A percentile compares a stretch with the other conserved stretches of the same genome.
Conservation (phyloP, 2,888 invertebrate species). For the Drosophila anceps region DNA sequence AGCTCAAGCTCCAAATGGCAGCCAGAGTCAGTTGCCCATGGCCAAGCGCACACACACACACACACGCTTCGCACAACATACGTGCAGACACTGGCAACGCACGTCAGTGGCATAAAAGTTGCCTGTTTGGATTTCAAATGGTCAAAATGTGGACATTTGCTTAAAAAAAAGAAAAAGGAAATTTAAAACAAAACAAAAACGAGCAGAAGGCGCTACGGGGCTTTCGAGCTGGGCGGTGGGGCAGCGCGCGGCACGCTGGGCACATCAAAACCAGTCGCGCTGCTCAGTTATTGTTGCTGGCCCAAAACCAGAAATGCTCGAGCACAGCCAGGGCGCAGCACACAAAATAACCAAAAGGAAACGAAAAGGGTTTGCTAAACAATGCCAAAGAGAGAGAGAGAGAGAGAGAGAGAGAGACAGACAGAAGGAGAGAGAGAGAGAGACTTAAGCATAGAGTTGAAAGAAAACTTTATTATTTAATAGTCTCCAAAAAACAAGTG, state of each 20-base stretch:
- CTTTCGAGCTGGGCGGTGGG: not conserved
- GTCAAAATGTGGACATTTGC: constrained; percentile 79
- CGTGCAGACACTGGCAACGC: constrained; percentile 45
- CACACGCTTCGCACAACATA: constrained; percentile 14
- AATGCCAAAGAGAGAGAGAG: not conserved
- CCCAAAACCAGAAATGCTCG: constrained; percentile 35
- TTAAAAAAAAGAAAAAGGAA: constrained; percentile 48
- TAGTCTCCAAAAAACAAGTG: not conserved
- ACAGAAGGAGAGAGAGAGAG: not conserved
- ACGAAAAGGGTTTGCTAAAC: constrained; percentile 11
- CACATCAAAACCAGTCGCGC: constrained; percentile 32
- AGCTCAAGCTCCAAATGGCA: constrained; percentile 74
- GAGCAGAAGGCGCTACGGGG: not conserved
- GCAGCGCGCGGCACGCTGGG: constrained; percentile 8
- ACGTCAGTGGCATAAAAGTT: constrained; percentile 77
- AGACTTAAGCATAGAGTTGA: not conserved
- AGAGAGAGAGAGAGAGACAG: not conserved
- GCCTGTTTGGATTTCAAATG: constrained; percentile 80
- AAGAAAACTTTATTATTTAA: not conserved
- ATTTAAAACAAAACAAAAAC: constrained; percentile 20
- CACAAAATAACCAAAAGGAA: not conserved
- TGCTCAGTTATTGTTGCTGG: constrained; percentile 18
- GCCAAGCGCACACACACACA: constrained; percentile 31
- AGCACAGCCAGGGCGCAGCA: not conserved
- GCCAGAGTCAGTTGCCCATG: constrained; percentile 58